Conservation (phyloP, 2,113 vertebrate species). For the Phainopepla nitens region DNA sequence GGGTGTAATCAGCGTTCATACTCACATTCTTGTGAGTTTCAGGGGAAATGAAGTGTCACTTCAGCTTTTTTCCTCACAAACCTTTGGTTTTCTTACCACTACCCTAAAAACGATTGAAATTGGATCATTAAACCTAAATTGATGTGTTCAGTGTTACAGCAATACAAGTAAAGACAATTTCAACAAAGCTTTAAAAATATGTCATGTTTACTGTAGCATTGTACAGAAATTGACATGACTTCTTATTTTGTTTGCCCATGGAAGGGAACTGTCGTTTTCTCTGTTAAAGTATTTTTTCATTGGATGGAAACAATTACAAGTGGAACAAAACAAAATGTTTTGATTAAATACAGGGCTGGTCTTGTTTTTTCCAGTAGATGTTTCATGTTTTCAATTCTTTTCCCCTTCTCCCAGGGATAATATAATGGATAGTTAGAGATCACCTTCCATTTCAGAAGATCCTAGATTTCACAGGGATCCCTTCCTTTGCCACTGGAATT, state of each 20-base stretch:
- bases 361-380: slow-evolving; percentile 37
- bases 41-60: neutral
- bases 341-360: slow-evolving; percentile 41
- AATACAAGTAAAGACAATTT: slow-evolving; percentile 9
- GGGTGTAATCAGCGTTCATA: neutral
- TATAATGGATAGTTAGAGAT: neutral
- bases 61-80: neutral
- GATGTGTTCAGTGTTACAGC: neutral
- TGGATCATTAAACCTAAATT: neutral
- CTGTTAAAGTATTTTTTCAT: slow-evolving; percentile 21
- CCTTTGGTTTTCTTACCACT: neutral
- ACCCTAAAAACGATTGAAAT: neutral
- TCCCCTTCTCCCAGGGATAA: neutral
- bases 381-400: slow-evolving; percentile 28
- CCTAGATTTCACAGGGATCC: neutral
- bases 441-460: neutral
- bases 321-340: slow-evolving; percentile 43
- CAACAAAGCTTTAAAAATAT: neutral
- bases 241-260: neutral
- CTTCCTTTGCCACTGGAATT: neutral
- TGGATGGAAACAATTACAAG: slow-evolving; percentile 52
- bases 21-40: neutral
- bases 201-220: neutral
- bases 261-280: neutral
- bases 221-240: neutral